Evolutionary conservation across 2,888 invertebrate genomes (phyloP), one percentile per base, ranked within the genome.

Genomic region (Norana najaformis): DNA sequence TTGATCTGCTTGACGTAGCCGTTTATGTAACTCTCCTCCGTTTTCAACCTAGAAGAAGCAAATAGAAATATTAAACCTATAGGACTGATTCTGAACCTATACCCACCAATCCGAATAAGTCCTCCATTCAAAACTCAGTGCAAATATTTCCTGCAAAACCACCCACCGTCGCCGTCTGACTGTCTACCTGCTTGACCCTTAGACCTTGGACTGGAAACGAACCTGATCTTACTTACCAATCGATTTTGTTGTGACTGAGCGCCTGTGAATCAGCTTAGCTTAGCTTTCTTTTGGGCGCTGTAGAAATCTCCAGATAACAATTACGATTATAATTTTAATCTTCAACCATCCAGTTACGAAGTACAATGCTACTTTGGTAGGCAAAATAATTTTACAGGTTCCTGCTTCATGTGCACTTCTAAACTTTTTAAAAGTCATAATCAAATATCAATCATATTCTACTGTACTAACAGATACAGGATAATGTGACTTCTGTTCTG

Each of bases 21-120:
- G 85, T 85, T 36, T 20, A 85, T 35, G 37, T 35, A 85, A 37
- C 85, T 85, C 6, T 85, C 85, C 4, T 36, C 36, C 20, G 18
- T 1, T 37, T 0, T 85, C 85, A 85, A 23, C 37, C 85, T 85
- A 85, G 16, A 85, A 85, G 13, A 16, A 69, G n/a, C 14, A 30
- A 16, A 1, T n/a, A n/a, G 16, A n/a, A 8, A 69, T n/a, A 30
- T 69, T 6, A 11, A 69, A n/a, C 1, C 1, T 47, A 5, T 41
- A 1, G 47, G 47, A 23, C 23, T 23, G 23, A 3, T 47, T 47
- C 47, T 23, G 20, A 16, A 13, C 11, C 69, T 0, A 8, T 69
- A 2, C 30, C 0, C n/a, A 30, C 14, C n/a, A 30, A 2, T 1
- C 11, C 3, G 16, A 0, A 4, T 8, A n/a, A 13, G 8, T 41